A percentile compares a stretch with the other conserved stretches of the same genome.
Conservation (phyloP, 2,888 invertebrate genomes). For the Polyommatus icarus region DNA sequence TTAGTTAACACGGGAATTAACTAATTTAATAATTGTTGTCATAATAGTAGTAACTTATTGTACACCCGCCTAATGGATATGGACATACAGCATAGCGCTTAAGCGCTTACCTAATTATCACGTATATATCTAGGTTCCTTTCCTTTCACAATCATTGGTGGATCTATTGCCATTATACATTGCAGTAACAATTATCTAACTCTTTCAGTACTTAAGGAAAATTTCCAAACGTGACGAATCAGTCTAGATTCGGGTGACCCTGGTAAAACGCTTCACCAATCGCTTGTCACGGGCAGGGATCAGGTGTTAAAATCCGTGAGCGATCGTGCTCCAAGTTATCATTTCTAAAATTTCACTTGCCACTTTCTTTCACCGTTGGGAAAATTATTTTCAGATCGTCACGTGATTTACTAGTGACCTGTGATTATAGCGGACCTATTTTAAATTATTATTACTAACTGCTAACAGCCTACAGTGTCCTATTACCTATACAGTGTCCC, state of each 20-base stretch:
- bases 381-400: slow-evolving; percentile 3
- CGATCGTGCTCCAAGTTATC: slow-evolving; percentile 58
- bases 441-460: too few relatives aligned
- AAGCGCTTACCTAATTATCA: too few relatives aligned
- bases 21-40: not conserved
- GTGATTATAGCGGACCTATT: not conserved
- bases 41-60: not conserved
- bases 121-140: too few relatives aligned
- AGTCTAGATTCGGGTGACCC: slow-evolving; percentile 62
- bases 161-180: not conserved
- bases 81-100: too few relatives aligned
- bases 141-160: not conserved
- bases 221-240: slow-evolving; percentile 41
- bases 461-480: not conserved
- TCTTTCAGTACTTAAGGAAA: slow-evolving; percentile 31
- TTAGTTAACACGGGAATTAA: slow-evolving; percentile 29
- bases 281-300: slow-evolving; percentile 70
- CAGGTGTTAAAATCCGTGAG: slow-evolving; percentile 71
- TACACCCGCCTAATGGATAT: too few relatives aligned
- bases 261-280: slow-evolving; percentile 70
- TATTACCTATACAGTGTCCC: not conserved
- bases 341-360: slow-evolving; percentile 38
- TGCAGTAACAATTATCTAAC: not conserved
- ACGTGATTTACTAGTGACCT: not conserved
- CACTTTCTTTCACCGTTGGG: slow-evolving; percentile 35